Base-by-base conservation (phyloP, 92 coral and sea anemone species). In the Porites lobata region DNA sequence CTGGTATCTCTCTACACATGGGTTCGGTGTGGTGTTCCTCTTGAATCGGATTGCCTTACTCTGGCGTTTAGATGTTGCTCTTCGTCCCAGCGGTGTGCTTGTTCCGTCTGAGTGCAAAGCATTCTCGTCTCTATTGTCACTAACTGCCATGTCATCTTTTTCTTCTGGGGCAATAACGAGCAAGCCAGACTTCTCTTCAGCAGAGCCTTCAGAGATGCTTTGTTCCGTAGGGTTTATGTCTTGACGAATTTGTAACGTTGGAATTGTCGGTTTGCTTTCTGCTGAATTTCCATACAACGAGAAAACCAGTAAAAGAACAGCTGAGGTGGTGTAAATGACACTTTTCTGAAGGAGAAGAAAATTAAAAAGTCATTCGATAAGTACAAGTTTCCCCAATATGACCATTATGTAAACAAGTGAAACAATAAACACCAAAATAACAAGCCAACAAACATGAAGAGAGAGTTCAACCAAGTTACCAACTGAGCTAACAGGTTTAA, bases 261-360 rank as follows among this genome's bases (percentile, higher is more conserved):
- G 17, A 64, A 51, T 47, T 43, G 87, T 62, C 15, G 87, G 87
- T 26, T 61, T 73, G 12, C 87, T 50, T 73, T 72, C 87, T 38
- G 47, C 47, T 9, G 80, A 12, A 3, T 47, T 19, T 21, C 64
- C 80, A 73, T 38, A 84, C 32, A 75, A 47, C 21, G 56, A 20
- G 80, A 84, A 73, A n/a, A 84, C 53, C 13, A 64, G 26, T 24
- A 74, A 19, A 52, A 73, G 54, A 22, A 84, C 74, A n/a, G 26
- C 80, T 6, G 67, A 21, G 6, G 87, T 20, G 9, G 87, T 47
- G 63, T 43, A 58, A 4, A 84, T 13, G 61, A 63, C n/a, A 63
- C 51, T 65, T 80, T 84, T 70, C 4, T 12, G 69, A 75, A 10
- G 8, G 75, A 73, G 64, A 50, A 63, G 20, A 67, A 53, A 19